Percentiles rank a stretch among this genome's conserved stretches.
phyloP scores from a whole-genome alignment of 2,113 vertebrate species.

The Diglossa brunneiventris region DNA sequence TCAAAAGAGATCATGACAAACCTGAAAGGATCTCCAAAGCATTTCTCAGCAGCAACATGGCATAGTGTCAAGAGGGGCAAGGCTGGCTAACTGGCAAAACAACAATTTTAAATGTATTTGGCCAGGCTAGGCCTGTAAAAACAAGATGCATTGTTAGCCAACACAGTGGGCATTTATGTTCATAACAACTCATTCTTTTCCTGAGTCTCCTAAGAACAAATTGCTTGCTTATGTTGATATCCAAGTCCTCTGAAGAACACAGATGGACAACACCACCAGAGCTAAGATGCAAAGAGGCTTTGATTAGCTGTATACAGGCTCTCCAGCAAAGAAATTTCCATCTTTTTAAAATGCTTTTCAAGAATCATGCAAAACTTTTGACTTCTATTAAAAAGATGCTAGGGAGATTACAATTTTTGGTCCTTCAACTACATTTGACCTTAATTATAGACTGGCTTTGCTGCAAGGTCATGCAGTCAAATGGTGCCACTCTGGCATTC shows the following conservation, averaged over 20 bases:
- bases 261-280: not conserved
- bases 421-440: not conserved
- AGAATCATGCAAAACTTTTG: not conserved
- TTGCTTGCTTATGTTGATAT: not conserved
- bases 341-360: not conserved
- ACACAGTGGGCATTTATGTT: not conserved
- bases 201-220: not conserved
- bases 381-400: not conserved
- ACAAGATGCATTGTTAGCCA: not conserved
- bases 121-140: not conserved
- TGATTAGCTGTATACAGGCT: not conserved
- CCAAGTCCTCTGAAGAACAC: conserved; percentile 27
- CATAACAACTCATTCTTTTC: not conserved
- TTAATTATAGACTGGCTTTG: not conserved
- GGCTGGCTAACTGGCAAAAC: not conserved
- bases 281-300: not conserved
- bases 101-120: not conserved
- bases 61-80: not conserved
- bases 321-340: not conserved
- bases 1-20: not conserved
- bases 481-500: not conserved
- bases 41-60: not conserved
- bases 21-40: not conserved
- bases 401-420: not conserved
- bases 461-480: not conserved